Conservation (phyloP, 2,113 vertebrate species). For the Gallinago paraguaiae region DNA sequence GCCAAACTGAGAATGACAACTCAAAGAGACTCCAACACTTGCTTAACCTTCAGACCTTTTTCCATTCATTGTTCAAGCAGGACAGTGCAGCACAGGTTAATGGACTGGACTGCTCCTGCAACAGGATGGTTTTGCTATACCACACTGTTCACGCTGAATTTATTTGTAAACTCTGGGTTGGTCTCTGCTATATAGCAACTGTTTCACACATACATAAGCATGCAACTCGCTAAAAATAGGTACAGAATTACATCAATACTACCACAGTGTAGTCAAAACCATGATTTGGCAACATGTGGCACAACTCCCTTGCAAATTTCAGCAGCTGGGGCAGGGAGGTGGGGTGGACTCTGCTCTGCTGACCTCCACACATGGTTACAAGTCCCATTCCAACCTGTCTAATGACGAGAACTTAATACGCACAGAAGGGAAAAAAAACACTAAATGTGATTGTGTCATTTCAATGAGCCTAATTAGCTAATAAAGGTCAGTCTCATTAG, state of each 20-base stretch:
- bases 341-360: neutral
- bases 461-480: conserved; percentile 59
- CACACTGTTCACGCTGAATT: neutral
- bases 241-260: neutral
- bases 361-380: neutral
- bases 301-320: neutral
- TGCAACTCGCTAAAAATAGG: neutral
- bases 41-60: neutral
- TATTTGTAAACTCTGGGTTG: neutral
- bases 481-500: conserved; percentile 70
- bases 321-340: neutral
- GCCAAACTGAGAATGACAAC: neutral
- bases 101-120: neutral
- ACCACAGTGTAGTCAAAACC: neutral
- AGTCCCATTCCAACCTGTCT: conserved; percentile 5
- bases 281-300: neutral
- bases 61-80: neutral
- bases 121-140: neutral
- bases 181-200: neutral
- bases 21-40: neutral
- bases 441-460: neutral
- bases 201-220: neutral
- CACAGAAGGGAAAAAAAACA: conserved; percentile 15
- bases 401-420: neutral
- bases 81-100: neutral